Percentiles rank a stretch among this genome's conserved stretches.
Evolutionary conservation across 2,888 invertebrate species (phyloP).

Genomic region (Acleris cristana): DNA sequence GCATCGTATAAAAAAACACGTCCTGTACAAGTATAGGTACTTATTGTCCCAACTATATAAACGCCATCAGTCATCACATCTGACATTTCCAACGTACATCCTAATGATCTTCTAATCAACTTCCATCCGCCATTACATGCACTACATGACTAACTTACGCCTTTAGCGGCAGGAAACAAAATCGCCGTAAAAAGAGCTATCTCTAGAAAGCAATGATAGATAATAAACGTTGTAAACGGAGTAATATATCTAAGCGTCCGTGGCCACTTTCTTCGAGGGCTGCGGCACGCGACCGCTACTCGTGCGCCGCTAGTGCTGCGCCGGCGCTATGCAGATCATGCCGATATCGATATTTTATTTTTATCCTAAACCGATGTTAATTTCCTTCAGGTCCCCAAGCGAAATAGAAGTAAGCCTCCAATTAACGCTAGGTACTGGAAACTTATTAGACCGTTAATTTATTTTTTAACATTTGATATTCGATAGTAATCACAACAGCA

Average conservation of each 20-base stretch:
- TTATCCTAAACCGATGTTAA: background rate
- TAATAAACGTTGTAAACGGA: constrained; percentile 43
- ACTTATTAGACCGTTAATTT: too few relatives aligned
- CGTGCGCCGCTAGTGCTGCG: constrained; percentile 55
- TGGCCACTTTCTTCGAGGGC: constrained; percentile 66
- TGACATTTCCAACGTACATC: too few relatives aligned
- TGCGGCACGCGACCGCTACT: constrained; percentile 78
- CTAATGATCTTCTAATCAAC: background rate
- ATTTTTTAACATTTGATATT: too few relatives aligned
- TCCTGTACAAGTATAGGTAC: too few relatives aligned
- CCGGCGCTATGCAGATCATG: background rate
- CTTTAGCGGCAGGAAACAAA: constrained; percentile 23
- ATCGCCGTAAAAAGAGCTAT: constrained; percentile 34
- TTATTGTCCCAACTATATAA: too few relatives aligned
- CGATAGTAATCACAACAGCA: too few relatives aligned
- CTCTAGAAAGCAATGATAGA: constrained; percentile 40
- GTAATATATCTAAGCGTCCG: constrained; percentile 46
- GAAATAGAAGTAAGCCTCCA: too few relatives aligned
- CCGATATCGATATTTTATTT: constrained; percentile 20
- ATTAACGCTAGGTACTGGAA: too few relatives aligned
- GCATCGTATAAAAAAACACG: too few relatives aligned
- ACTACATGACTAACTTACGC: constrained; percentile 7
- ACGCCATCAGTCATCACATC: too few relatives aligned
- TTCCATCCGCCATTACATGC: background rate
- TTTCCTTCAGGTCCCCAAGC: too few relatives aligned